A percentile compares a stretch with the other conserved stretches of the same genome.
phyloP scores from a whole-genome alignment of 2,797 vertebrate species.

The Urophycis tenuis region DNA sequence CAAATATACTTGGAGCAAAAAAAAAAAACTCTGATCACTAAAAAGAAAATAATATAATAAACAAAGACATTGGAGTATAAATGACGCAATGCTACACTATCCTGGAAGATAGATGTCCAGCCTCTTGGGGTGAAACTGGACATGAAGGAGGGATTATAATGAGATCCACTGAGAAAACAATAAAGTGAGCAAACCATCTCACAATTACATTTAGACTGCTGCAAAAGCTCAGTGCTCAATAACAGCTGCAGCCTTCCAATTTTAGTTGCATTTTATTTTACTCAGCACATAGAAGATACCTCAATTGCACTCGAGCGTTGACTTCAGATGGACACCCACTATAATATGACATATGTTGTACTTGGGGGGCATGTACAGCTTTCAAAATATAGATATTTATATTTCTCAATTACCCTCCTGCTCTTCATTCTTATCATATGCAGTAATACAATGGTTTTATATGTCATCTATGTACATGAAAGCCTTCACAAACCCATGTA shows the following conservation, averaged over 20 bases:
- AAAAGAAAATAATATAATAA: no score
- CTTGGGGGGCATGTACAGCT: constrained; percentile 7
- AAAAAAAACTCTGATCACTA: no score
- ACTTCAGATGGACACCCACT: neutral
- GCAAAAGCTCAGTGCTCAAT: neutral
- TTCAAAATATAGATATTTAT: neutral
- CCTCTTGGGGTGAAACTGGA: neutral
- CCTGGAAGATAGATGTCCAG: neutral
- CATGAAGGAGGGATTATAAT: neutral
- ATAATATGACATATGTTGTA: neutral
- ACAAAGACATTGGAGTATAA: neutral
- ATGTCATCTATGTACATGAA: neutral
- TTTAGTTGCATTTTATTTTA: neutral
- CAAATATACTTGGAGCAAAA: no score
- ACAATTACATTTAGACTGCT: neutral
- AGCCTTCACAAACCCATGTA: neutral
- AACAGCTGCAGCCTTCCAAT: neutral
- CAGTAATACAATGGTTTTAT: neutral
- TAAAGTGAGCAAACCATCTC: neutral
- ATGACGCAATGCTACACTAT: neutral
- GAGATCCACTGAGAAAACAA: neutral
- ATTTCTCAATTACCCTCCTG: neutral
- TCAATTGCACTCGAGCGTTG: neutral
- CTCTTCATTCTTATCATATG: neutral
- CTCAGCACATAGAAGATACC: neutral